phyloP scores from a whole-genome alignment of 2,888 invertebrate genomes.

The Noctua fimbriata region DNA sequence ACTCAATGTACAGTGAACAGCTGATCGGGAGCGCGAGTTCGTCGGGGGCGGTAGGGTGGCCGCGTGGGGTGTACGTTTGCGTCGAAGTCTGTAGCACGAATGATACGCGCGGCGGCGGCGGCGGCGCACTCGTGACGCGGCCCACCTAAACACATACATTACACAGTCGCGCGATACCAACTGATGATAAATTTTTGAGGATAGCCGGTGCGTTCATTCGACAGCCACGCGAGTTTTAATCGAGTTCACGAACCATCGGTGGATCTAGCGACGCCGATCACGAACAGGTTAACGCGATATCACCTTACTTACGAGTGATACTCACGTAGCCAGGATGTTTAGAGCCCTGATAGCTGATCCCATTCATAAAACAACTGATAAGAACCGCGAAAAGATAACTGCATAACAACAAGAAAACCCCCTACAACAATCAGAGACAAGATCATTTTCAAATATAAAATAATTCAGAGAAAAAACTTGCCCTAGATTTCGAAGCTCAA shows the following conservation, averaged over 20 bases:
- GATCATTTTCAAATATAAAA: neutral
- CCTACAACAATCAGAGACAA: neutral
- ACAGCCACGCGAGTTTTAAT: slow-evolving; percentile 82
- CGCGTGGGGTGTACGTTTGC: slow-evolving; percentile 81
- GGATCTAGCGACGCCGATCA: slow-evolving; percentile 76
- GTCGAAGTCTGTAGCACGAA: slow-evolving; percentile 85
- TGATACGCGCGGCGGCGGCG: slow-evolving; percentile 83
- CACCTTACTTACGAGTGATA: slow-evolving; percentile 77
- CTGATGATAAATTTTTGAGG: slow-evolving; percentile 83
- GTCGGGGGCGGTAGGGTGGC: slow-evolving; percentile 72
- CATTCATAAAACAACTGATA: slow-evolving; percentile 66
- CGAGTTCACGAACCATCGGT: slow-evolving; percentile 78
- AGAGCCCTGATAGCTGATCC: slow-evolving; percentile 64
- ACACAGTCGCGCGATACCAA: slow-evolving; percentile 79
- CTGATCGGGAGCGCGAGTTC: slow-evolving; percentile 82
- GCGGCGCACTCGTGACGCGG: slow-evolving; percentile 87
- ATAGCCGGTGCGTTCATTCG: slow-evolving; percentile 83
- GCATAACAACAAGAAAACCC: slow-evolving; percentile 27
- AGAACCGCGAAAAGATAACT: slow-evolving; percentile 20
- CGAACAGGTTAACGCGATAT: slow-evolving; percentile 76
- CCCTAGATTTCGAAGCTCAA: neutral
- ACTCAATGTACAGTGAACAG: slow-evolving; percentile 77
- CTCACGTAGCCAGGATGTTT: slow-evolving; percentile 70
- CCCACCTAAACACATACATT: slow-evolving; percentile 80
- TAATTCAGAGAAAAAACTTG: neutral